These are phyloP conservation scores for Eptatretus burgeri DNA, from an alignment of 2,113 vertebrate species.

Conservation along the genomic window DNA sequence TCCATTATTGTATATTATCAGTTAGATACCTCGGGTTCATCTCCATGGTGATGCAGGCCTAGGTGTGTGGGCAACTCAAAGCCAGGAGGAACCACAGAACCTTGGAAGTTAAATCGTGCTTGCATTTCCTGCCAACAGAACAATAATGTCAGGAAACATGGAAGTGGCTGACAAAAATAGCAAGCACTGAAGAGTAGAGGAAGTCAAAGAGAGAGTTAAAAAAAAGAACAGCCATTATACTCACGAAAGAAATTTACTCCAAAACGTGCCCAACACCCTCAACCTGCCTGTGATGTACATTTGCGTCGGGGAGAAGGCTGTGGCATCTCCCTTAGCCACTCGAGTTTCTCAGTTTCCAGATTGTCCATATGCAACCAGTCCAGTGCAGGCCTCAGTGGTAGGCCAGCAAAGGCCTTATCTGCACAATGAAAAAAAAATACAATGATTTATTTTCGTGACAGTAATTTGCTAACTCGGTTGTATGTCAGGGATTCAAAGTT, in stretches of 20 bases:
- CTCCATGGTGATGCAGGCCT: constrained; percentile 82
- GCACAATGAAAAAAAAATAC: too few species aligned
- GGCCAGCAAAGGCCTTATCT: constrained; percentile 11
- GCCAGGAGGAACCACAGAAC: constrained; percentile 37
- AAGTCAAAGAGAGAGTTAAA: too few species aligned
- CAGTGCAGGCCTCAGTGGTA: constrained; percentile 41
- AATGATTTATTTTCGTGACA: too few species aligned
- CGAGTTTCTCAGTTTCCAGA: constrained; percentile 60
- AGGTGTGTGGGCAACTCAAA: constrained; percentile 58
- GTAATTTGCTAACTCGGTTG: too few species aligned
- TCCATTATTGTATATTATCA: background rate
- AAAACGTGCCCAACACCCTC: too few species aligned
- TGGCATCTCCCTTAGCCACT: constrained; percentile 60
- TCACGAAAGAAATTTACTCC: too few species aligned
- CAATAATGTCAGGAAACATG: too few species aligned
- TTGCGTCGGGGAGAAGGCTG: constrained; percentile 12
- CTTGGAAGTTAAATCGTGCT: constrained; percentile 60
- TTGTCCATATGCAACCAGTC: constrained; percentile 75
- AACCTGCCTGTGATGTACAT: too few species aligned
- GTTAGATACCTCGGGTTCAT: constrained; percentile 61
- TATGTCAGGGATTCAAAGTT: too few species aligned
- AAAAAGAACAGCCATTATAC: too few species aligned
- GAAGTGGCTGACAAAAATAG: too few species aligned
- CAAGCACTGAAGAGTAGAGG: too few species aligned
- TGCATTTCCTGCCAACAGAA: constrained; percentile 39